phyloP scores from a whole-genome alignment of 2,888 invertebrate species.

The Clistopyga incitator region DNA sequence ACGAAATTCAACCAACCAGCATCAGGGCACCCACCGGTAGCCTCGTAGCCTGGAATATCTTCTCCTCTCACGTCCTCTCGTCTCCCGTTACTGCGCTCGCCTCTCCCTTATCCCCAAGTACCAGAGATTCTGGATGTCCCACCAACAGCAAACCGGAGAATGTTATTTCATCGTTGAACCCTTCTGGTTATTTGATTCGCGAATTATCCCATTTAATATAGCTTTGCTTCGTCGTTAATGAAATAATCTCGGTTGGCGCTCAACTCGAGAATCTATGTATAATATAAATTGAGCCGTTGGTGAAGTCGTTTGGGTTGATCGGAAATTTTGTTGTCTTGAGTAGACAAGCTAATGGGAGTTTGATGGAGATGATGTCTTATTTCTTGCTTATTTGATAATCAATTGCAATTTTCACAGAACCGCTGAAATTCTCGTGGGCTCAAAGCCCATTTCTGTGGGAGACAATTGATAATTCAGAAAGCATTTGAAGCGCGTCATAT shows the following conservation, averaged over 20 bases:
- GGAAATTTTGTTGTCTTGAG: neutral
- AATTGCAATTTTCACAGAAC: neutral
- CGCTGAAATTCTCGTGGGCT: neutral
- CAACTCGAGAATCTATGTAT: neutral
- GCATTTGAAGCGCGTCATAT: no score
- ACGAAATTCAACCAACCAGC: constrained; percentile 77
- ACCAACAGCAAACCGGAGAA: constrained; percentile 37
- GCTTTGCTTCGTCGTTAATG: constrained; percentile 15
- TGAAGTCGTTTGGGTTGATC: neutral
- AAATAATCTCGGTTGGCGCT: constrained; percentile 26
- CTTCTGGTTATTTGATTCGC: constrained; percentile 50
- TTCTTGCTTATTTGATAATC: neutral
- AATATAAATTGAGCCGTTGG: neutral
- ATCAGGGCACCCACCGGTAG: constrained; percentile 2
- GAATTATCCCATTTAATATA: constrained; percentile 50
- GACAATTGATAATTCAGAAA: no score
- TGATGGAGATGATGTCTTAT: neutral
- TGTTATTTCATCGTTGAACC: constrained; percentile 52
- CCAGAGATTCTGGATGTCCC: constrained; percentile 16
- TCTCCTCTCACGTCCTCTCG: constrained; percentile 44
- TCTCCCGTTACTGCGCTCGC: constrained; percentile 16
- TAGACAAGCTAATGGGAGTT: neutral
- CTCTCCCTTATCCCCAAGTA: constrained; percentile 16
- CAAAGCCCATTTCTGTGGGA: no score
- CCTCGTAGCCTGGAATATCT: constrained; percentile 70